Evolutionary conservation across 2,888 invertebrate species (phyloP).

Genomic region (Drosophila aldrichi): DNA sequence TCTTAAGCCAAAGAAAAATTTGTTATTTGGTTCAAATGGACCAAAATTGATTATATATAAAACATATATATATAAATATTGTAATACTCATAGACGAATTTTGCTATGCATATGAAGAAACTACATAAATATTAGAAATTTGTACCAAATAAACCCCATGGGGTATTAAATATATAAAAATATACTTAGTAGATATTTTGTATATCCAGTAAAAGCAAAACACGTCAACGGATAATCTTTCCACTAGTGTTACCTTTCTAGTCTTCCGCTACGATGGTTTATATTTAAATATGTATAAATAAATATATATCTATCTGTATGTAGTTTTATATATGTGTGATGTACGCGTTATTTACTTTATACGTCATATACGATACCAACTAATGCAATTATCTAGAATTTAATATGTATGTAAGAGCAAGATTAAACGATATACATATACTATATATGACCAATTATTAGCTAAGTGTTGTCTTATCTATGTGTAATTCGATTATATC

Average conservation of each 20-base stretch:
- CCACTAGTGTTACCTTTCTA: constrained; percentile 79
- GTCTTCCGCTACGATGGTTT: constrained; percentile 72
- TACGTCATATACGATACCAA: constrained; percentile 58
- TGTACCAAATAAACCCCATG: constrained; percentile 15
- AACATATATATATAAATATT: neutral
- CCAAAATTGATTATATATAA: constrained; percentile 19
- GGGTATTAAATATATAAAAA: neutral
- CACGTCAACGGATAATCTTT: constrained; percentile 71
- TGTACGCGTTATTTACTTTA: constrained; percentile 72
- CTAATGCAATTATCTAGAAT: constrained; percentile 75
- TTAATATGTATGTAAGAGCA: constrained; percentile 45
- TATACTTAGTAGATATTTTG: constrained; percentile 6
- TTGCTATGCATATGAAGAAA: constrained; percentile 38
- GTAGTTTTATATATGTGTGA: constrained; percentile 65
- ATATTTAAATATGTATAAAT: constrained; percentile 22
- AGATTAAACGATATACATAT: constrained; percentile 3
- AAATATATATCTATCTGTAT: constrained; percentile 20
- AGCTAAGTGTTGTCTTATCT: constrained; percentile 63
- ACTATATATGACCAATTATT: constrained; percentile 65
- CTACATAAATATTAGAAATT: constrained; percentile 33
- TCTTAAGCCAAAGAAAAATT: constrained; percentile 27
- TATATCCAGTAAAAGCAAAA: constrained; percentile 40
- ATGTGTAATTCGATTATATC: constrained; percentile 23
- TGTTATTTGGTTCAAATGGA: constrained; percentile 22
- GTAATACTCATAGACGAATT: constrained; percentile 41